Evolutionary conservation across 2,113 vertebrate genomes (phyloP), one percentile per base, ranked within the genome.

Genomic region (Delphinapterus leucas): DNA sequence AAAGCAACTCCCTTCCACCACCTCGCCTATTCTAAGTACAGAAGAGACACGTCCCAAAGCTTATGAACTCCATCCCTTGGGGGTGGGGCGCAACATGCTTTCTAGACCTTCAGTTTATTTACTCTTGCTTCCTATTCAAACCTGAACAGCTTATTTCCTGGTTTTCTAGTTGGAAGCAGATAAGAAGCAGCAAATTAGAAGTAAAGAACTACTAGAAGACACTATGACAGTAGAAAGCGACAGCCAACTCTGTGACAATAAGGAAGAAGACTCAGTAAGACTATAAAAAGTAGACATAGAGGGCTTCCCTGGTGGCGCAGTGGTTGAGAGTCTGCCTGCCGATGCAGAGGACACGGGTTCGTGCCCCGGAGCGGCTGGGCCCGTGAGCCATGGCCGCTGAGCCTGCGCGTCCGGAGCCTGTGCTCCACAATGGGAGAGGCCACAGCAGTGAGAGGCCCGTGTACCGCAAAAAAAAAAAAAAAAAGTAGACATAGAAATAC

Each of bases 51-150:
- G 31, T 49, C 65, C n/a, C 23, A 80, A 89, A 92, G 25, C 9
- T 67, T 88, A 90, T 38, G 12, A 79, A 73, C 13, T 76, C 67
- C 84, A 79, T 83, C 63, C 44, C 36, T 4, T 90, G 53, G 25
- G 38, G 25, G n/a, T 7, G 15, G 13, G 17, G 36, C 2, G 12
- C 5, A 25, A 3, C 31, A 21, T 92, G 14, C 55, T 71, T 91
- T 95, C 91, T 61, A 95, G 68, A 92, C 4, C 58, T 93, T 90
- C 15, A 86, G 60, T 76, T 90, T 90, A 94, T 86, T 95, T 93
- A 71, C 2, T 81, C 18, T 88, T 86, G 84, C n/a, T 82, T 96
- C 44, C 65, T 47, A 67, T 49, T 58, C 55, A 74, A 80, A 28
- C 55, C 63, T 95, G 47, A 92, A 92, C 77, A 95, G 28, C 7